Conservation (phyloP, 2,797 vertebrate species). For the Etheostoma nigrum region DNA sequence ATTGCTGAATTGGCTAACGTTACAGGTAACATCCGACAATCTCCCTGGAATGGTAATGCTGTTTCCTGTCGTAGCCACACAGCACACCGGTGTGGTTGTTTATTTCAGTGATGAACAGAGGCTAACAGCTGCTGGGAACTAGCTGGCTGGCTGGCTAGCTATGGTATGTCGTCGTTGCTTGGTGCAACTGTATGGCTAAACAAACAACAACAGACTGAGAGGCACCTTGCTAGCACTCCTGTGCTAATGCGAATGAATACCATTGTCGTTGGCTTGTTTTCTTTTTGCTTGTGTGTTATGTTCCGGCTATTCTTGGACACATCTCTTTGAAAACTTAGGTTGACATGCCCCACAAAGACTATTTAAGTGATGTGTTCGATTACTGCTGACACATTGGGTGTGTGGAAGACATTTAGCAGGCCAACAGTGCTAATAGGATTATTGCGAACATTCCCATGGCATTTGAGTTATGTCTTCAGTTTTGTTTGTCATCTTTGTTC, state of each 20-base stretch:
- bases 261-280: not conserved
- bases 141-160: conserved; percentile 65
- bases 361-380: conserved; percentile 16
- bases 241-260: conserved; percentile 18
- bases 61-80: not conserved
- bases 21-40: not conserved
- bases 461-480: conserved; percentile 8
- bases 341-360: conserved; percentile 6
- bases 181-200: conserved; percentile 69
- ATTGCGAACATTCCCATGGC: not conserved
- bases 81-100: conserved; percentile 38
- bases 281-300: not conserved
- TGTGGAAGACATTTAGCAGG: conserved; percentile 33
- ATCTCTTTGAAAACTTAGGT: not conserved
- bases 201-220: conserved; percentile 72
- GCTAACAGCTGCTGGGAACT: conserved; percentile 54
- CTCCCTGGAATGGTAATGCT: not conserved
- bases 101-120: conserved; percentile 42
- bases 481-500: conserved; percentile 46
- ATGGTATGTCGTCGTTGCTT: conserved; percentile 77
- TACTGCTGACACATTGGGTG: conserved; percentile 63
- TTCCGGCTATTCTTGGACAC: not conserved
- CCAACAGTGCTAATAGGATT: not conserved
- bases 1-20: not conserved
- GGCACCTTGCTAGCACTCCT: conserved; percentile 4